Base-by-base conservation (phyloP, 1,140 invertebrate species). In the Pemphigus obesinymphae region DNA sequence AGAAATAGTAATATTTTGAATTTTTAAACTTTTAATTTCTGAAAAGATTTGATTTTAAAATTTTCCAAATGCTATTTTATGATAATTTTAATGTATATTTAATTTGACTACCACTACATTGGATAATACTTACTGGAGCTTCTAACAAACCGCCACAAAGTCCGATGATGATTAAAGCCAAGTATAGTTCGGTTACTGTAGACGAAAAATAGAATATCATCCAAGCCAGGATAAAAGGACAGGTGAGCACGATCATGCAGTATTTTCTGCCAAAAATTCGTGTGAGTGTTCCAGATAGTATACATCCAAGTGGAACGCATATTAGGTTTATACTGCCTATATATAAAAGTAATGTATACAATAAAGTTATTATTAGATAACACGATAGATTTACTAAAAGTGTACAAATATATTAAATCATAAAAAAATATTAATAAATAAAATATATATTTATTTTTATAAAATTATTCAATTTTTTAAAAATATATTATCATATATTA, bases 241-340 rank as follows among this genome's bases (percentile, higher is more conserved):
- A 83, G 84, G 92, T 94, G 2, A 91, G 88, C 1, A 87, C 86
- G 53, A 93, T 85, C 93, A 95, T 94, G 2, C 92, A 89, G 72
- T 88, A 87, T 82, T 91, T 90, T 29, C 93, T 88, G 0, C 93
- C 93, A 20, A 93, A 84, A 0, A 90, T 89, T 72, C 93, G 89
- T 0, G 93, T 93, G 0, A 93, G 83, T 5, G 89, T 85, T 1
- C 93, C 93, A 0, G 93, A 94, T 13, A 91, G 86, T 7, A 93
- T 87, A 83, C 93, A 93, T 1, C 93, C 93, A 20, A 94, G 68
- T 0, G 93, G 93, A 53, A 94, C 93, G 70, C 92, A 90, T 82
- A 94, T 93, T 72, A 93, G 86, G 86, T 93, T 93, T 48, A 94
- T 90, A 29, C 93, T 93, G 87, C 93, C 93, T 94, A n/a, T n/a